Conservation (phyloP, 2,113 vertebrate genomes). For the Serilophus lunatus region DNA sequence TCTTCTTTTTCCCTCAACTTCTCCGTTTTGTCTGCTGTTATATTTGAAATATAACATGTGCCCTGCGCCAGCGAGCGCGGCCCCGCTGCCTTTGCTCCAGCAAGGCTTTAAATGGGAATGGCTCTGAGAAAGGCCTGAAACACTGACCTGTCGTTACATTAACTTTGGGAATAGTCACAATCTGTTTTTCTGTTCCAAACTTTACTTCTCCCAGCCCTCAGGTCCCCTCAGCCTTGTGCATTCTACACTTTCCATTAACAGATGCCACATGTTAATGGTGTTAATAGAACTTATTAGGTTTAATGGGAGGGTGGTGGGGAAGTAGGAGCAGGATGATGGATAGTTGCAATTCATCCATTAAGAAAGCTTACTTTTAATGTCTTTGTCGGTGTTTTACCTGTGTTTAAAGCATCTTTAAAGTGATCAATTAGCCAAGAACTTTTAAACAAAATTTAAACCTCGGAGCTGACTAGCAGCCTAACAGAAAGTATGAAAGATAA, state of each 20-base stretch:
- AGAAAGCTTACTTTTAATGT: slow-evolving; percentile 51
- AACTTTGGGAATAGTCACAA: background rate
- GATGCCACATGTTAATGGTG: slow-evolving; percentile 50
- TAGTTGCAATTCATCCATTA: slow-evolving; percentile 61
- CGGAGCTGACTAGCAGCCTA: background rate
- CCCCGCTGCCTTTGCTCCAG: background rate
- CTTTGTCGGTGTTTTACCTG: slow-evolving; percentile 57
- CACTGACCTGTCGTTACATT: background rate
- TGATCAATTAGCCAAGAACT: slow-evolving; percentile 61
- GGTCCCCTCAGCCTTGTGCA: slow-evolving; percentile 49
- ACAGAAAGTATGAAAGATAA: slow-evolving; percentile 35
- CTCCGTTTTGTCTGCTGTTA: background rate
- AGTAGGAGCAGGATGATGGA: slow-evolving; percentile 52
- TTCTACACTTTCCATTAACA: slow-evolving; percentile 38
- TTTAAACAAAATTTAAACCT: slow-evolving; percentile 60
- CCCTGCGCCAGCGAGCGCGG: fast-evolving
- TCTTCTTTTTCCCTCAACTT: background rate
- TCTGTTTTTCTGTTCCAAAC: background rate
- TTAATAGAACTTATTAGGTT: slow-evolving; percentile 49
- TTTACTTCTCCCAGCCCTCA: background rate
- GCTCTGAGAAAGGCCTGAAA: background rate
- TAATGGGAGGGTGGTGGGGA: slow-evolving; percentile 40
- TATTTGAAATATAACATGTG: background rate
- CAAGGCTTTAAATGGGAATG: background rate
- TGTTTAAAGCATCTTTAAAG: slow-evolving; percentile 59